These are phyloP conservation scores for Leptopilina boulardi DNA, from an alignment of 1,140 invertebrate species.

Conservation along the genomic window DNA sequence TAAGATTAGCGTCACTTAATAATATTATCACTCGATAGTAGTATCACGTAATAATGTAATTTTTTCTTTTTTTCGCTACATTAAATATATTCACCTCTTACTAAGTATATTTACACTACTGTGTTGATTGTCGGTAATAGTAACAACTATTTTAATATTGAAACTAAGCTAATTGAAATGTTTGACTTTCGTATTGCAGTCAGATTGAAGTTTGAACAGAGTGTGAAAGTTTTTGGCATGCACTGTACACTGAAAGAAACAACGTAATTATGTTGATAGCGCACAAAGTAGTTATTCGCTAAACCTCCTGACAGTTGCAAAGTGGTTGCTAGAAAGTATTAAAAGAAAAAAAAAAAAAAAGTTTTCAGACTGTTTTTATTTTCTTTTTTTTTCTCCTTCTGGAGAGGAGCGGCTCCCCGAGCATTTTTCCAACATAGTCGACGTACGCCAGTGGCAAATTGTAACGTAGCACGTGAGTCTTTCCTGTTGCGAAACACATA, in stretches of 20 bases:
- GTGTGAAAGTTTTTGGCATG: background rate
- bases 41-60: no score
- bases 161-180: no score
- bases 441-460: conserved; percentile 54
- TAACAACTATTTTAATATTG: no score
- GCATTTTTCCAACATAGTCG: conserved; percentile 23
- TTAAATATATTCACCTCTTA: no score
- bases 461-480: conserved; percentile 55
- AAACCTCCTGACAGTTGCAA: conserved; percentile 26
- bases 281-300: conserved; percentile 23
- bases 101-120: no score
- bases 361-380: conserved; percentile 15
- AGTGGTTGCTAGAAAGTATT: background rate
- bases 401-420: conserved; percentile 28
- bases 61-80: no score
- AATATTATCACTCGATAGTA: no score
- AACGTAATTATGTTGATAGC: conserved; percentile 29
- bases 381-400: background rate
- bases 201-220: background rate
- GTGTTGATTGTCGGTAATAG: no score
- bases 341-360: background rate
- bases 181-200: background rate
- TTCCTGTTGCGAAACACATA: conserved; percentile 21
- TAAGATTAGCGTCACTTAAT: no score
- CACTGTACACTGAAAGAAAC: conserved; percentile 7